A percentile compares a stretch with the other conserved stretches of the same genome.
phyloP scores from a whole-genome alignment of 2,888 invertebrate species.

The Rhorus exstirpatorius region DNA sequence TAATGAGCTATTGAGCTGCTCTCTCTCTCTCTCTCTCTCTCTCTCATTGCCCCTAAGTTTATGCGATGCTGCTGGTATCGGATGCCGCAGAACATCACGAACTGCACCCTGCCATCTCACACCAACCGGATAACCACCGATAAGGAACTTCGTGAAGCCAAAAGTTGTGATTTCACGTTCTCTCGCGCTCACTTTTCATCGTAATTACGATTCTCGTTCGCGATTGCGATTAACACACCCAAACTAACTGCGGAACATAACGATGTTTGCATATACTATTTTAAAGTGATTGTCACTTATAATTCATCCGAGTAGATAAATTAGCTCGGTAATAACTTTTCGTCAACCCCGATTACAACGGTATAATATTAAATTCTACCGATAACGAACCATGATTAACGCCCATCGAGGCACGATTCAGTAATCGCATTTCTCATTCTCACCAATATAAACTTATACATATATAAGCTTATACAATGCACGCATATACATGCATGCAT shows the following conservation, averaged over 20 bases:
- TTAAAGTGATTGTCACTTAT: neutral
- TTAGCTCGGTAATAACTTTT: slow-evolving; percentile 23
- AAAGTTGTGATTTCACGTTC: slow-evolving; percentile 75
- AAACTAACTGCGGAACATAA: neutral
- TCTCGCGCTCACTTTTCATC: slow-evolving; percentile 63
- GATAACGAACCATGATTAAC: slow-evolving; percentile 47
- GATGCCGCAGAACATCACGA: slow-evolving; percentile 58
- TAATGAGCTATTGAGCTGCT: slow-evolving; percentile 73
- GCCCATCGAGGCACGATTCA: slow-evolving; percentile 17
- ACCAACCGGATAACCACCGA: slow-evolving; percentile 66
- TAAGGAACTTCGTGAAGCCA: slow-evolving; percentile 63
- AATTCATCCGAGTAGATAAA: slow-evolving; percentile 16
- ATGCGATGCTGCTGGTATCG: slow-evolving; percentile 56
- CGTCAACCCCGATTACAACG: slow-evolving; percentile 8
- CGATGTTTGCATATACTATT: neutral
- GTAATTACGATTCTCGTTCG: slow-evolving; percentile 74
- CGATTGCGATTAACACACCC: slow-evolving; percentile 69
- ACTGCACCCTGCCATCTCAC: slow-evolving; percentile 48
- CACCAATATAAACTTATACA: neutral
- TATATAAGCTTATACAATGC: neutral
- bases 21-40: neutral
- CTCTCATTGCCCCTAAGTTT: slow-evolving; percentile 53
- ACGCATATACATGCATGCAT: neutral
- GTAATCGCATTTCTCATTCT: slow-evolving; percentile 21
- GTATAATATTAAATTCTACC: slow-evolving; percentile 23